A percentile compares a stretch with the other conserved stretches of the same genome.
These are phyloP conservation scores for Cecidostiba fungosa DNA, from an alignment of 2,888 invertebrate species.

Conservation along the genomic window DNA sequence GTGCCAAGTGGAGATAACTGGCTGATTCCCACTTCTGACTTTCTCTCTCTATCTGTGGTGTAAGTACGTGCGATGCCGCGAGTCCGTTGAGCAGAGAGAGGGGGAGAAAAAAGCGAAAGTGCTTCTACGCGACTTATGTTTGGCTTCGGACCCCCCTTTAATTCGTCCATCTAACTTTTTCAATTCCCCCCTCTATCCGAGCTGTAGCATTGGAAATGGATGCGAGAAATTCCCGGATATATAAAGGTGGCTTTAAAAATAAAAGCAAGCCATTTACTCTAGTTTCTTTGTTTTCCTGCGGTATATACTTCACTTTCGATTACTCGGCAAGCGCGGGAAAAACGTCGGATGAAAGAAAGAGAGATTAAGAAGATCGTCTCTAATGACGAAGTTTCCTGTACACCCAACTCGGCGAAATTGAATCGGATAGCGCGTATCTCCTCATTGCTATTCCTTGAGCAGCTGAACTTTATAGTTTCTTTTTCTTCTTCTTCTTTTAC, in stretches of 20 bases:
- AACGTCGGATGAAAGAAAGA: not conserved
- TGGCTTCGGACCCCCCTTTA: not conserved
- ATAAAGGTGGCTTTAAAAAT: not conserved
- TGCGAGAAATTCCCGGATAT: not conserved
- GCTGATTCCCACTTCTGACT: constrained; percentile 3
- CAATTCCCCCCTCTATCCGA: not conserved
- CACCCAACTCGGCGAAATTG: not conserved
- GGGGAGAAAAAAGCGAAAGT: not conserved
- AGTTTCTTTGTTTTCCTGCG: not conserved
- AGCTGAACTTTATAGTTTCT: not conserved
- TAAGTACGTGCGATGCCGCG: not conserved
- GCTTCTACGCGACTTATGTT: not conserved
- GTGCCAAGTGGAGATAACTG: constrained; percentile 9
- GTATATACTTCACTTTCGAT: not conserved
- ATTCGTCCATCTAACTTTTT: constrained; percentile 21
- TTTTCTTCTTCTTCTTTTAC: not conserved
- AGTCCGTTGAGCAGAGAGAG: not conserved
- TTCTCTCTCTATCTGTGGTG: not conserved
- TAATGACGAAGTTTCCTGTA: constrained; percentile 7
- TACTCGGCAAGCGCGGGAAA: not conserved
- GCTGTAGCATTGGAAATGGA: constrained; percentile 7
- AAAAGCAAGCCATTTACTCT: not conserved
- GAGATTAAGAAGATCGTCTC: not conserved
- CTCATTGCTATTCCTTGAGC: constrained; percentile 1
- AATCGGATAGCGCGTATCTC: constrained; percentile 4